phyloP scores from a whole-genome alignment of 1,140 invertebrate genomes.

The Apis florea region DNA sequence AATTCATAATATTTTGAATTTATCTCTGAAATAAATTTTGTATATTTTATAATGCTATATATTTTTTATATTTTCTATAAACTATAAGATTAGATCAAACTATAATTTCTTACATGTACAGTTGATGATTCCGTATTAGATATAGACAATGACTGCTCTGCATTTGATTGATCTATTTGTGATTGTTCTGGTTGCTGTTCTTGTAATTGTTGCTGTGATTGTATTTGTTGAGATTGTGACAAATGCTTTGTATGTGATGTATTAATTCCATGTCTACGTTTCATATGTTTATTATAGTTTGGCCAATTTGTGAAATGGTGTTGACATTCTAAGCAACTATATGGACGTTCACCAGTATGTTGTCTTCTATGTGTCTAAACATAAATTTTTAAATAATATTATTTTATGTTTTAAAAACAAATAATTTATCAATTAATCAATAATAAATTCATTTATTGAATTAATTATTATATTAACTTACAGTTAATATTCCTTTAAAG shows the following conservation, averaged over 20 bases:
- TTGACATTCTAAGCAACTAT: constrained; percentile 81
- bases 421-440: too few species aligned
- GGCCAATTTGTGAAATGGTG: constrained; percentile 89
- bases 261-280: constrained; percentile 84
- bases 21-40: not conserved
- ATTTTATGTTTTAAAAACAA: not conserved
- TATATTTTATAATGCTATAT: not conserved
- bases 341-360: constrained; percentile 83
- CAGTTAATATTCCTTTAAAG: constrained; percentile 85
- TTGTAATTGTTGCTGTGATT: constrained; percentile 65
- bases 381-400: constrained; percentile 26
- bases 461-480: constrained; percentile 61
- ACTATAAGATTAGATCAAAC: constrained; percentile 18
- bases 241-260: constrained; percentile 77
- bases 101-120: constrained; percentile 67
- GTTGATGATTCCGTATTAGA: constrained; percentile 64
- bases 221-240: constrained; percentile 62
- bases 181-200: constrained; percentile 57
- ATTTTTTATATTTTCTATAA: not conserved
- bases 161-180: constrained; percentile 52
- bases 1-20: not conserved
- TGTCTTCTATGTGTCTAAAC: constrained; percentile 83
- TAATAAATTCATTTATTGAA: not conserved
- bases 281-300: constrained; percentile 90
- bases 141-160: constrained; percentile 56